phyloP scores from a whole-genome alignment of 1,140 invertebrate genomes.

The Tetramorium parvispinum region DNA sequence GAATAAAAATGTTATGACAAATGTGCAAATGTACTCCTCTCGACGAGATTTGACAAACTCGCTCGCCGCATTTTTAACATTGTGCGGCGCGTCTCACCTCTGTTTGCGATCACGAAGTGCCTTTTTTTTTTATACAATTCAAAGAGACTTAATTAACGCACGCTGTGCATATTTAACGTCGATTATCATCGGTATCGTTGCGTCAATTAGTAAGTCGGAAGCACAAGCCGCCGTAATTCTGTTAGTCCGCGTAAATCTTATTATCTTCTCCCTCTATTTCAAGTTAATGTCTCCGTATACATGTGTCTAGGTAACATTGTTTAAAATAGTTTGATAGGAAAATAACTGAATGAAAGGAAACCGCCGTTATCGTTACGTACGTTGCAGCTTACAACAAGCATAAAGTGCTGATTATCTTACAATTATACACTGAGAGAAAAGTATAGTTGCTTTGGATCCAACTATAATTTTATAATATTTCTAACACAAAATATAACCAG shows the following conservation, averaged over 20 bases:
- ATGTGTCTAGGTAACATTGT: not conserved
- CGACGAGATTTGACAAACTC: not conserved
- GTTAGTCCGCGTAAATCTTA: slow-evolving; percentile 2
- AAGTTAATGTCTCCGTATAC: not conserved
- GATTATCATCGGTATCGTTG: slow-evolving; percentile 40
- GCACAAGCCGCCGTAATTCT: not conserved
- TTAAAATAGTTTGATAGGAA: not conserved
- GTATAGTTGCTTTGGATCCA: no score
- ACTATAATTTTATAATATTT: no score
- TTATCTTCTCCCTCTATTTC: not conserved
- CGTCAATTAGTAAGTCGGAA: slow-evolving; percentile 56
- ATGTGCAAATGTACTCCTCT: not conserved
- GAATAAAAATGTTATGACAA: not conserved
- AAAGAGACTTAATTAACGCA: not conserved
- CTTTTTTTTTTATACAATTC: not conserved
- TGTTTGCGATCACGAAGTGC: not conserved
- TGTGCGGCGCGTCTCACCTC: no score
- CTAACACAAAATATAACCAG: no score
- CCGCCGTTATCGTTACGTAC: not conserved
- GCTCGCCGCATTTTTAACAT: not conserved
- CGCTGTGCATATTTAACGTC: slow-evolving; percentile 23
- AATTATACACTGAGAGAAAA: no score
- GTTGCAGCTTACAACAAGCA: not conserved
- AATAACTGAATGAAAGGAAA: slow-evolving; percentile 27
- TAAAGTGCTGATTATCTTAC: no score